Base-by-base conservation (phyloP, 2,797 vertebrate genomes). In the Petrocephalus schoutedeni region DNA sequence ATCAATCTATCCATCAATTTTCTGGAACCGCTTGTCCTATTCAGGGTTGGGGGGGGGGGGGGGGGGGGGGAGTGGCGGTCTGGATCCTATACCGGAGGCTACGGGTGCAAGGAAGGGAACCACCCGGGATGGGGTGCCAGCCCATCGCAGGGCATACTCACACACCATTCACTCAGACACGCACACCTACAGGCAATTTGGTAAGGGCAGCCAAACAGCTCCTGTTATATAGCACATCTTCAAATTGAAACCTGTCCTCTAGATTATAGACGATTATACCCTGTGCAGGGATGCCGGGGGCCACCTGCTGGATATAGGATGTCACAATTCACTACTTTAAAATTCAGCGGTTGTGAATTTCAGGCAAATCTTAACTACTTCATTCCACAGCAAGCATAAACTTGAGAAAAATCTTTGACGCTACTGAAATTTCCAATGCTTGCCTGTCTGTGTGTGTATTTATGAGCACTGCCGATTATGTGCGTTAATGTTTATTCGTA, bases 291-390 rank as follows among this genome's bases (percentile, higher is more conserved):
- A 41, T 16, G 28, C 21, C 49, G 53, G 56, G 16, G 54, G 85
- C 56, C 85, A 86, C 54, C 85, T 86, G 85, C 56, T 86, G 85
- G 85, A 86, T 41, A n/a, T n/a, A 86, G 56, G 16, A 80, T 80
- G 74, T 49, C 74, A 80, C 41, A 49, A 41, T 80, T 36, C 67
- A 14, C 67, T 71, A 71, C 28, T 71, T 71, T 71, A 71, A 71
- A 71, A 71, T 71, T 80, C 74, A 80, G 74, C 41, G 41, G 41
- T 80, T 21, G 19, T 80, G 41, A 80, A 80, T 80, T 80, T 80
- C 74, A 80, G 74, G 36, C 36, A 80, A 80, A 71, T 36, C 67
- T 6, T 71, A 71, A 9, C 74, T 49, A 49, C 41, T 80, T 80
- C 41, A 80, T 80, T 80, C 74, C 74, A 8, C 16, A n/a, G 74